Conservation (phyloP, 2,113 vertebrate genomes). For the Microcebus jonahi region DNA sequence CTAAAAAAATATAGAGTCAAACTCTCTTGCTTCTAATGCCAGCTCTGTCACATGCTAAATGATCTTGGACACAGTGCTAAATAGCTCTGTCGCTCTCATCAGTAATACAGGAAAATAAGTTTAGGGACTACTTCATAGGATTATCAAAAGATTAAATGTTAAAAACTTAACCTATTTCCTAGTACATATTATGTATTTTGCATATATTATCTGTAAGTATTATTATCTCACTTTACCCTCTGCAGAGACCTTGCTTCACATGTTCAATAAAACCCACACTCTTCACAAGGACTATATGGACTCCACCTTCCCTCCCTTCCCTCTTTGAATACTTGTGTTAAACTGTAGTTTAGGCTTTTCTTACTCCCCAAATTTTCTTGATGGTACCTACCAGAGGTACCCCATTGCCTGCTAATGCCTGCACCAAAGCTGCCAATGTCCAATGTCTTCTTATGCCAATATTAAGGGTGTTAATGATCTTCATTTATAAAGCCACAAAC, state of each 20-base stretch:
- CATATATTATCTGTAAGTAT: neutral
- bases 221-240: neutral
- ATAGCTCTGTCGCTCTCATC: neutral
- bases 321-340: neutral
- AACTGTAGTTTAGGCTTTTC: neutral
- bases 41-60: neutral
- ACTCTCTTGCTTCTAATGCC: neutral
- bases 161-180: neutral
- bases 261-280: neutral
- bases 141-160: constrained; percentile 5
- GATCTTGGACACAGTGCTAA: neutral
- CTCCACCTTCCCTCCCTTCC: neutral
- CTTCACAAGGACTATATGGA: neutral
- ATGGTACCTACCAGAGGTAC: neutral
- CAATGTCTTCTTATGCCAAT: neutral
- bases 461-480: neutral
- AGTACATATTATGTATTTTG: neutral
- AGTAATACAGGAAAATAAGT: neutral
- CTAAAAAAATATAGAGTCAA: neutral
- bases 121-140: neutral
- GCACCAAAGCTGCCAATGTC: neutral
- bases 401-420: neutral
- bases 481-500: neutral
- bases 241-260: neutral
- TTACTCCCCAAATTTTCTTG: neutral